These are phyloP conservation scores for Novumbra hubbsi DNA, from an alignment of 2,797 vertebrate genomes.

Conservation along the genomic window DNA sequence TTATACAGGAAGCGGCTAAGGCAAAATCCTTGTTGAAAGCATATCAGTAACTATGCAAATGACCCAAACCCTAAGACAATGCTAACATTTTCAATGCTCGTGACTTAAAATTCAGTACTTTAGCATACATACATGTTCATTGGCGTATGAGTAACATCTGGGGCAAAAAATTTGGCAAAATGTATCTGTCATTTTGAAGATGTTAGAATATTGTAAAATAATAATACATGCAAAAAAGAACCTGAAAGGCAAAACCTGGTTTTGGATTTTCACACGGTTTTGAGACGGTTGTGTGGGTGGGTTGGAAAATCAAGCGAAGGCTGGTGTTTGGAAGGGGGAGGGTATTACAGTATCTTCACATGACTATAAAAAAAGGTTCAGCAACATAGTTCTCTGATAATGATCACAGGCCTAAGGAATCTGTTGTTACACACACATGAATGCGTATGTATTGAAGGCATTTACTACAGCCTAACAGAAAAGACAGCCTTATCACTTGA, in stretches of 20 bases:
- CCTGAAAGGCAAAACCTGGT: not conserved
- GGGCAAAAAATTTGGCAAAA: not conserved
- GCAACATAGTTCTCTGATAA: constrained; percentile 45
- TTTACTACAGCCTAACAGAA: constrained; percentile 31
- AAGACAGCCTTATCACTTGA: constrained; percentile 14
- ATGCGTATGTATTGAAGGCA: constrained; percentile 33
- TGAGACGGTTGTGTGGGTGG: constrained; percentile 41
- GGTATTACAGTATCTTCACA: constrained; percentile 16
- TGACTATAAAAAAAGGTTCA: constrained; percentile 40
- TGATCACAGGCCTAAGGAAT: constrained; percentile 39
- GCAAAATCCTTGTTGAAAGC: constrained; percentile 53
- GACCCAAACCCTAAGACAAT: constrained; percentile 53
- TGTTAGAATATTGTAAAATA: not conserved
- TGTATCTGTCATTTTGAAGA: not conserved
- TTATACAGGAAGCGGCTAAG: constrained; percentile 43
- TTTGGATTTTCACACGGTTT: constrained; percentile 6
- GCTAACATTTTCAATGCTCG: constrained; percentile 19
- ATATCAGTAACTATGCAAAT: constrained; percentile 53
- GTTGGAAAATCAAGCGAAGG: constrained; percentile 18
- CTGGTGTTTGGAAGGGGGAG: constrained; percentile 11
- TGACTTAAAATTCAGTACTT: constrained; percentile 34
- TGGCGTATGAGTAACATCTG: not conserved
- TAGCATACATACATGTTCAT: not conserved
- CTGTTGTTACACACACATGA: constrained; percentile 33
- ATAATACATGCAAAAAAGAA: not conserved